Evolutionary conservation across 2,888 invertebrate species (phyloP), one percentile per base, ranked within the genome.

Genomic region (Timema podura): DNA sequence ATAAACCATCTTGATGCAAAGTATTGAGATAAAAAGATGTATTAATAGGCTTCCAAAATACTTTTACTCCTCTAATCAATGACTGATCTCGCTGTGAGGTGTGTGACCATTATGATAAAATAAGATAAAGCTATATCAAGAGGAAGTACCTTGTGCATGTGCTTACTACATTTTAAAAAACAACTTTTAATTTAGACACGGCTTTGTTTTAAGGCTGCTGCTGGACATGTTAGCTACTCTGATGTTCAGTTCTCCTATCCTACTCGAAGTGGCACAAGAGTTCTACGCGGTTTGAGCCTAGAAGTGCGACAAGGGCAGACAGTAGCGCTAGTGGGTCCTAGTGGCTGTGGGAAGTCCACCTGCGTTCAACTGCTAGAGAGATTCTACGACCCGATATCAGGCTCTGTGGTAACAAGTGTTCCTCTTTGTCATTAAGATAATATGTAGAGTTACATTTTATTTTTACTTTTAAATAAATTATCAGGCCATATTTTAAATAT

Each of bases 341-440:
- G 88, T 73, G 92, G 93, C 10, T 92, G 92, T 76, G 93, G 93
- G 30, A 93, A 93, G 80, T 92, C 91, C 3, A 93, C 93, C 0
- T 89, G 91, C 68, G 87, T 93, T 71, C 92, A 93, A 76, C 81
- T 95, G 49, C 80, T 95, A 74, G 89, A 93, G 78, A 82, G 94
- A 66, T 86, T 92, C 68, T 95, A 94, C 77, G 93, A 93, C 79
- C 90, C 93, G 67, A 86, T 85, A 59, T 85, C 83, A 0, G 90
- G 90, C 1, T 80, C 76, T 54, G 86, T 84, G 79, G 85, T 80
- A 51, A 51, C 13, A 51, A 51, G 57, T 57, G 57, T 8, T 30
- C 15, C n/a, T 57, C 15, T 9, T 57, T 13, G 9, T 57, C 8
- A n/a, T 11, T 57, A 15, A 57, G 13, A 57, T 57, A 57, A 57